phyloP scores from a whole-genome alignment of 1,140 invertebrate species.

The Maniola jurtina region DNA sequence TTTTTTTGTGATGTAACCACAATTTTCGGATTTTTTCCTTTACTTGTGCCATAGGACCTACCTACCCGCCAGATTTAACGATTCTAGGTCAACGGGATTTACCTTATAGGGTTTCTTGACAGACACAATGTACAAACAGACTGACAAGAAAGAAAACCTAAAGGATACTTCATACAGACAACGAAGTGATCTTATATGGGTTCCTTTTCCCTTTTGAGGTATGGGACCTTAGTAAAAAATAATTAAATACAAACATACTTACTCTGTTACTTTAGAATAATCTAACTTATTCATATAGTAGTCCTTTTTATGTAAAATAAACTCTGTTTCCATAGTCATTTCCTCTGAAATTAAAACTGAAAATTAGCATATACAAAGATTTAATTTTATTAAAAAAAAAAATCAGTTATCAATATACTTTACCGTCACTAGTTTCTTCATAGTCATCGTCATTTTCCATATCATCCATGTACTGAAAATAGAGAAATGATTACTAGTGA shows the following conservation, averaged over 20 bases:
- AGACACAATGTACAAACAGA: too few relatives aligned
- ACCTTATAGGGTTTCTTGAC: too few relatives aligned
- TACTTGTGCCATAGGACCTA: too few relatives aligned
- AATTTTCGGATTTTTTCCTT: too few relatives aligned
- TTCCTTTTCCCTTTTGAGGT: slow-evolving; percentile 1
- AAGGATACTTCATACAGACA: too few relatives aligned
- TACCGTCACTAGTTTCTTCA: slow-evolving; percentile 70
- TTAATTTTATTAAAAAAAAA: not conserved
- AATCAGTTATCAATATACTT: slow-evolving; percentile 9
- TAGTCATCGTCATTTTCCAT: slow-evolving; percentile 68
- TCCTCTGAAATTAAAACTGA: slow-evolving; percentile 66
- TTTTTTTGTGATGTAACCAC: too few relatives aligned
- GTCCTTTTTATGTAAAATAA: slow-evolving; percentile 91
- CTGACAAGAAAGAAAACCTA: too few relatives aligned
- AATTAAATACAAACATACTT: slow-evolving; percentile 56
- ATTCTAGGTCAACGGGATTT: too few relatives aligned
- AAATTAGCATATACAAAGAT: not conserved
- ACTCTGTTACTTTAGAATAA: slow-evolving; percentile 85
- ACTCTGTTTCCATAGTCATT: slow-evolving; percentile 85
- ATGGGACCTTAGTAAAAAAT: too few relatives aligned
- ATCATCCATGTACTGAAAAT: slow-evolving; percentile 72
- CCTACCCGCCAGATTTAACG: too few relatives aligned
- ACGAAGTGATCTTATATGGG: too few relatives aligned
- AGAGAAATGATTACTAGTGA: slow-evolving; percentile 13
- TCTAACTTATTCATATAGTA: slow-evolving; percentile 96